These are phyloP conservation scores for Penaeus chinensis DNA, from an alignment of 1,140 invertebrate genomes.

Conservation along the genomic window DNA sequence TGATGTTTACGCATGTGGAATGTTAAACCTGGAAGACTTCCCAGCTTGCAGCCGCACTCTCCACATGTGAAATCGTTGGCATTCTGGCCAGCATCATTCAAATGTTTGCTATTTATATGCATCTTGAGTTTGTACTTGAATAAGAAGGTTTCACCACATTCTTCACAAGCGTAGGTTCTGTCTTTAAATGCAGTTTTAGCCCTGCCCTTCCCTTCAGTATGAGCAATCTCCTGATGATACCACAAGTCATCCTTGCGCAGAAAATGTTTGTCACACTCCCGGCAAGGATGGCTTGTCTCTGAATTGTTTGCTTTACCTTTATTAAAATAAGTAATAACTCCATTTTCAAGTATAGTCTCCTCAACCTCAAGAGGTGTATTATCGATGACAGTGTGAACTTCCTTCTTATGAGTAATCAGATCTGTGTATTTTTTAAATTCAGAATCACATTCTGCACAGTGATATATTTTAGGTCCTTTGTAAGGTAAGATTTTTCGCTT, in stretches of 20 bases:
- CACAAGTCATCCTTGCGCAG: slow-evolving; percentile 63
- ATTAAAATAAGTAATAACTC: slow-evolving; percentile 64
- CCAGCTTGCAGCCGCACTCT: slow-evolving; percentile 62
- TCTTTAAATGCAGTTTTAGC: slow-evolving; percentile 63
- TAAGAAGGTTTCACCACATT: slow-evolving; percentile 62
- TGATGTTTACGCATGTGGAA: slow-evolving; percentile 64
- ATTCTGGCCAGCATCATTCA: slow-evolving; percentile 63
- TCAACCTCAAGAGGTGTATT: slow-evolving; percentile 62
- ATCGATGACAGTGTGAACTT: slow-evolving; percentile 63
- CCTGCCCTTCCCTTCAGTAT: slow-evolving; percentile 62
- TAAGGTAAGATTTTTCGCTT: slow-evolving; percentile 50
- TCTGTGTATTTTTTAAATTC: slow-evolving; percentile 64
- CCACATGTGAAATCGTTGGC: slow-evolving; percentile 64
- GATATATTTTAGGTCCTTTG: slow-evolving; percentile 62
- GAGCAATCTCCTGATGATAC: slow-evolving; percentile 63
- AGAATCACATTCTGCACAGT: slow-evolving; percentile 60
- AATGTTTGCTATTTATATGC: slow-evolving; percentile 63
- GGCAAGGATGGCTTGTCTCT: slow-evolving; percentile 61
- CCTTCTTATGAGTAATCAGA: slow-evolving; percentile 60
- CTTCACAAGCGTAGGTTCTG: slow-evolving; percentile 63
- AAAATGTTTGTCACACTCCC: slow-evolving; percentile 63
- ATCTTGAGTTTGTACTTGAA: slow-evolving; percentile 64
- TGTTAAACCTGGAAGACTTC: slow-evolving; percentile 62
- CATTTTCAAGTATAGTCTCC: slow-evolving; percentile 63
- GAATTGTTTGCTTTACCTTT: slow-evolving; percentile 64